Conservation (phyloP, 2,888 invertebrate species). For the Drosophila peninsularis region DNA sequence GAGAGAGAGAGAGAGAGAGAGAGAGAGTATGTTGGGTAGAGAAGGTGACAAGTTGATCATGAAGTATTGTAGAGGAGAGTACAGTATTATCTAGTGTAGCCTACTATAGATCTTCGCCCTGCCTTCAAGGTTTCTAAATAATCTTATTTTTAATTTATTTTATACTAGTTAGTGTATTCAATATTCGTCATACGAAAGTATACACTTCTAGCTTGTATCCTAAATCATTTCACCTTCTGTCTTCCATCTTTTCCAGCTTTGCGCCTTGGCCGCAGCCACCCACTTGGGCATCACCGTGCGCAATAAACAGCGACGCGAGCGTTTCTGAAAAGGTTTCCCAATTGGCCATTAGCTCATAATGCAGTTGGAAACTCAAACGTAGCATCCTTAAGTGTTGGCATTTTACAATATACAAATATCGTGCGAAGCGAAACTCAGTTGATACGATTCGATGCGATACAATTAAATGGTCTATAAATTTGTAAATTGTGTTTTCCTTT, state of each 20-base stretch:
- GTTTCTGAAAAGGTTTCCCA: conserved; percentile 49
- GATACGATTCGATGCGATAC: conserved; percentile 13
- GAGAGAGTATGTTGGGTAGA: background rate
- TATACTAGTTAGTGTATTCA: background rate
- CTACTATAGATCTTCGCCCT: background rate
- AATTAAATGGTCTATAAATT: conserved; percentile 41
- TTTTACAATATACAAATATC: conserved; percentile 32
- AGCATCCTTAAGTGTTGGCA: conserved; percentile 36
- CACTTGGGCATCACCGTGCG: conserved; percentile 79
- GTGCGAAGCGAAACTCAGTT: conserved; percentile 29
- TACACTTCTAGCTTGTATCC: background rate
- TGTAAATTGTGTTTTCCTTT: conserved; percentile 17
- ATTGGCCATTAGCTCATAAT: conserved; percentile 19
- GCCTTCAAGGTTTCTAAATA: background rate
- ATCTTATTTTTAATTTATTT: background rate
- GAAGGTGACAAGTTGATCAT: background rate
- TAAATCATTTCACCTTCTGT: conserved; percentile 20
- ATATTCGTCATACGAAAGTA: background rate
- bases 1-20: background rate
- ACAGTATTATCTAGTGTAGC: background rate
- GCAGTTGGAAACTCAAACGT: conserved; percentile 21
- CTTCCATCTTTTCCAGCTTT: conserved; percentile 50
- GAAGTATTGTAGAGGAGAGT: background rate
- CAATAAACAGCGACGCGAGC: conserved; percentile 76
- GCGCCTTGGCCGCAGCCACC: conserved; percentile 72